Conservation (phyloP, 37 sponge, comb jelly and placozoan species). For the Cliona cf. orientalis region DNA sequence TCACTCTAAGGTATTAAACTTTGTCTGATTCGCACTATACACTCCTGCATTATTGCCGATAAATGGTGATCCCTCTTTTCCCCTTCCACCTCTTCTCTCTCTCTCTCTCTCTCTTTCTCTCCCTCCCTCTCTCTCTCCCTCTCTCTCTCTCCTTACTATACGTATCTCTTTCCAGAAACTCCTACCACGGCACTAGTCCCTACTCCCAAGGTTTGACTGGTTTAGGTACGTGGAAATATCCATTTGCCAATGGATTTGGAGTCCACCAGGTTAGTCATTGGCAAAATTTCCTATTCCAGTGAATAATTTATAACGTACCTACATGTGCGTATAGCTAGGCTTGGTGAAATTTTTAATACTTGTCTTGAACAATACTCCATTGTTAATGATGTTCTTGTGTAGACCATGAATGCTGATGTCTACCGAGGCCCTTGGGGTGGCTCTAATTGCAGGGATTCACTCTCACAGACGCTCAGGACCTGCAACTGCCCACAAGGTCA, state of each 20-base stretch:
- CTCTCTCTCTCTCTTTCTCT: no score
- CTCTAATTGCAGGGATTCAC: constrained; percentile 81
- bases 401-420: constrained; percentile 92
- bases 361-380: not conserved
- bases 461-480: constrained; percentile 64
- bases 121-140: not conserved
- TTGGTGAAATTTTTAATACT: not conserved
- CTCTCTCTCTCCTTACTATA: not conserved
- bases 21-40: no score
- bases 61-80: not conserved
- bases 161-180: constrained; percentile 51
- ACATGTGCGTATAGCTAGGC: not conserved
- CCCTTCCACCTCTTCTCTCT: not conserved
- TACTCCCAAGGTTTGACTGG: constrained; percentile 73
- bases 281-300: not conserved
- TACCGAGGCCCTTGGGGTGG: constrained; percentile 97
- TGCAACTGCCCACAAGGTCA: constrained; percentile 77
- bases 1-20: constrained; percentile 71
- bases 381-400: not conserved
- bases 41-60: not conserved
- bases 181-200: constrained; percentile 92
- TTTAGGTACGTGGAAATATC: constrained; percentile 72
- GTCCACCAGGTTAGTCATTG: constrained; percentile 55
- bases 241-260: constrained; percentile 52
- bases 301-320: not conserved